Conservation (phyloP, 2,797 vertebrate species). For the Squalus acanthias region DNA sequence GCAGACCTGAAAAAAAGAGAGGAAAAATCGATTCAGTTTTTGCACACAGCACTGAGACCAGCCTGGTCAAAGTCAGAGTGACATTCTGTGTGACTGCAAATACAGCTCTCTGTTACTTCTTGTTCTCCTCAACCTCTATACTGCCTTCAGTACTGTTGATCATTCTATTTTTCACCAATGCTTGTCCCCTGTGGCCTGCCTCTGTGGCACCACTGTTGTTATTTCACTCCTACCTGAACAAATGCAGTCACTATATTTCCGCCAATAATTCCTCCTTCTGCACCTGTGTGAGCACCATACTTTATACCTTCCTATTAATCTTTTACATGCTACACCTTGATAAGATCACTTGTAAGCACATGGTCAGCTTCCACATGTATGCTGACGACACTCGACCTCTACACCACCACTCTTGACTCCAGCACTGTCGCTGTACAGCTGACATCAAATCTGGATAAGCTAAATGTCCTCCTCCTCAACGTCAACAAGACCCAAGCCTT, state of each 20-base stretch:
- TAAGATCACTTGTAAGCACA: not conserved
- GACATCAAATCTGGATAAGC: not conserved
- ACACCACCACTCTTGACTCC: not conserved
- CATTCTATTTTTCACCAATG: not conserved
- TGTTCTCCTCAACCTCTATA: not conserved
- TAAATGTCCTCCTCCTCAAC: not conserved
- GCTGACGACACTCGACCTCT: not conserved
- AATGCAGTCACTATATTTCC: not conserved
- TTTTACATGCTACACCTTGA: not conserved
- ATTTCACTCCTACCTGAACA: not conserved
- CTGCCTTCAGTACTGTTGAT: not conserved
- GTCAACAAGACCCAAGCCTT: not conserved
- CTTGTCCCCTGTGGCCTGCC: not conserved
- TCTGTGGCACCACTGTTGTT: not conserved
- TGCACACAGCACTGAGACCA: not conserved
- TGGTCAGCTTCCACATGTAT: not conserved
- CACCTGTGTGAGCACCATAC: not conserved
- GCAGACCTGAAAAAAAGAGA: not conserved
- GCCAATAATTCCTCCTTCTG: not conserved
- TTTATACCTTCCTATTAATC: not conserved
- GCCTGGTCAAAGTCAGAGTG: not conserved
- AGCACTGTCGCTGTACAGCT: not conserved
- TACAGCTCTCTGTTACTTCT: not conserved
- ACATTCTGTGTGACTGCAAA: not conserved
- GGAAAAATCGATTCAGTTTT: not conserved